Evolutionary conservation across 2,888 invertebrate species (phyloP).

Genomic region (Lagria hirta): DNA sequence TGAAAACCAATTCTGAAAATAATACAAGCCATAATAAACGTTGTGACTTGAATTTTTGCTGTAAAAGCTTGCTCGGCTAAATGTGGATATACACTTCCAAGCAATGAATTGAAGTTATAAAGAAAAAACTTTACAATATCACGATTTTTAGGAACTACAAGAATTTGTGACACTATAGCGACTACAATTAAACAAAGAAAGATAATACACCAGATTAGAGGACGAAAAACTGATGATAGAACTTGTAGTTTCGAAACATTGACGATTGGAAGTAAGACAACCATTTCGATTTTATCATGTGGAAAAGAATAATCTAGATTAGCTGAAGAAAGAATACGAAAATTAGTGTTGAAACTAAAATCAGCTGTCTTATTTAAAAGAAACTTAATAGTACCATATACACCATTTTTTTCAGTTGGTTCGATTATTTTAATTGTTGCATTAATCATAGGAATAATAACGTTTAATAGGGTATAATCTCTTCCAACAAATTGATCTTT

Average conservation of each 20-base stretch:
- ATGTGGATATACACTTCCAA: too few relatives aligned
- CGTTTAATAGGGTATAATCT: constrained; percentile 2
- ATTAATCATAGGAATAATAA: constrained; percentile 11
- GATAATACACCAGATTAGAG: too few relatives aligned
- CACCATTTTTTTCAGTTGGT: constrained; percentile 3
- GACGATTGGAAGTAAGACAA: too few relatives aligned
- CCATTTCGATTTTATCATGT: too few relatives aligned
- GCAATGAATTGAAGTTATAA: too few relatives aligned
- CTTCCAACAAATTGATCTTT: constrained; percentile 2
- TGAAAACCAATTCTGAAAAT: constrained; percentile 11
- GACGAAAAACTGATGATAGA: too few relatives aligned
- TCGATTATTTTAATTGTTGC: constrained; percentile 11
- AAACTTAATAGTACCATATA: constrained; percentile 2
- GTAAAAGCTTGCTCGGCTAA: background rate
- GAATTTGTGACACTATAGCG: too few relatives aligned
- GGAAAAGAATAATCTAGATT: too few relatives aligned
- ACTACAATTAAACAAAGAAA: too few relatives aligned
- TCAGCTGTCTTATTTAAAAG: constrained; percentile 7
- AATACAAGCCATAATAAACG: constrained; percentile 6
- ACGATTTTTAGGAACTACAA: too few relatives aligned
- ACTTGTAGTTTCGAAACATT: too few relatives aligned
- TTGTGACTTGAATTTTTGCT: background rate
- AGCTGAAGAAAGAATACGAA: background rate
- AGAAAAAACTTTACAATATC: too few relatives aligned
- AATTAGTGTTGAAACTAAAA: constrained; percentile 15